Evolutionary conservation across 2,797 vertebrate species (phyloP).

Genomic region (Alosa sapidissima): DNA sequence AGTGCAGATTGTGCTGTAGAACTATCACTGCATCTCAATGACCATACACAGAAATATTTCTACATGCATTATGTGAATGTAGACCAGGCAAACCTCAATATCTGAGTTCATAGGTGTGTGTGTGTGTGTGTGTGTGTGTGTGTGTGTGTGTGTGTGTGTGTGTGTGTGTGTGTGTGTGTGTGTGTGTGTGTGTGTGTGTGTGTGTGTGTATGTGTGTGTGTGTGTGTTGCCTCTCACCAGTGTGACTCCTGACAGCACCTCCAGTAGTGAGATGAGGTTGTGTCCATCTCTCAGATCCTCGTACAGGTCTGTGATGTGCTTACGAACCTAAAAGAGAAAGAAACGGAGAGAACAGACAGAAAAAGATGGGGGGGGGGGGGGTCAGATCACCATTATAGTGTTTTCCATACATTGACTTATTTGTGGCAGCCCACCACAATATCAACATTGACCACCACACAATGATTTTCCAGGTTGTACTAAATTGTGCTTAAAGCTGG

Average conservation of each 20-base stretch:
- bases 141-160: neutral
- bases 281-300: conserved; percentile 87
- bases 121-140: neutral
- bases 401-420: no score
- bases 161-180: neutral
- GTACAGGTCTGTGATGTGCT: conserved; percentile 89
- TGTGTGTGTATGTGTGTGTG: neutral
- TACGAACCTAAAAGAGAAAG: conserved; percentile 82
- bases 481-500: no score
- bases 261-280: conserved; percentile 86
- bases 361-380: conserved; percentile 27
- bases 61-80: neutral
- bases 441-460: no score
- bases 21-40: neutral
- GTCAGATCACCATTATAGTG: neutral
- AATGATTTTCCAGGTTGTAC: no score
- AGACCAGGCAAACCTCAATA: no score
- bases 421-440: no score
- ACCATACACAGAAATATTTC: neutral
- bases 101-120: neutral
- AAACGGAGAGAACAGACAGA: conserved; percentile 28
- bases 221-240: conserved; percentile 76
- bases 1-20: neutral
- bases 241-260: conserved; percentile 88
- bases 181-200: neutral